These are phyloP conservation scores for Petrocephalus schoutedeni DNA, from an alignment of 2,797 vertebrate species.

Conservation along the genomic window DNA sequence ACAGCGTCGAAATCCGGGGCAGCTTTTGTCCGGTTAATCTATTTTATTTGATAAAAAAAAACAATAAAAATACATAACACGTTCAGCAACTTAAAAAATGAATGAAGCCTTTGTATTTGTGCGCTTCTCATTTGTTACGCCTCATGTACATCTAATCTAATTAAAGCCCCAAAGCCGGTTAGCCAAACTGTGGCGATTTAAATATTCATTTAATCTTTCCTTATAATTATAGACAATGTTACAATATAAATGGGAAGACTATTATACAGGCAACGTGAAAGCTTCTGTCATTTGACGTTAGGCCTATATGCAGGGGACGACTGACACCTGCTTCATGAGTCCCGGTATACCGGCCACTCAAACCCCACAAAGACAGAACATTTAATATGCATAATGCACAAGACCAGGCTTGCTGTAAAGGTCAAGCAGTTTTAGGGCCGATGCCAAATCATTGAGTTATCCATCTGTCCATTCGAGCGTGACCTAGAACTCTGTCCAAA, in stretches of 20 bases:
- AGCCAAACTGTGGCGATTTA: neutral
- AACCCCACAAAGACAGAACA: neutral
- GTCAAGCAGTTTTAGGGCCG: slow-evolving; percentile 15
- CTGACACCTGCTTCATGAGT: neutral
- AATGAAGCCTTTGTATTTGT: neutral
- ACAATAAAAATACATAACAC: neutral
- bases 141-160: neutral
- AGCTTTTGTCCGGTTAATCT: neutral
- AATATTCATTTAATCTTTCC: neutral
- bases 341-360: neutral
- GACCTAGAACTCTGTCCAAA: slow-evolving; percentile 1
- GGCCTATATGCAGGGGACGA: neutral
- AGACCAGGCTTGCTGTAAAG: slow-evolving; percentile 12
- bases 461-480: neutral
- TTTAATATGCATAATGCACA: slow-evolving; percentile 20
- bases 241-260: neutral
- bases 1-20: neutral
- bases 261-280: neutral
- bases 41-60: neutral
- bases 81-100: neutral
- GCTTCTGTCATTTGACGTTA: neutral
- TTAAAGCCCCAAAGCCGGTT: slow-evolving; percentile 6
- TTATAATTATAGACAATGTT: neutral
- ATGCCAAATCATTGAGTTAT: neutral
- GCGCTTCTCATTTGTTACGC: neutral